Evolutionary conservation across 2,888 invertebrate genomes (phyloP).

Genomic region (Drosophila borealis): DNA sequence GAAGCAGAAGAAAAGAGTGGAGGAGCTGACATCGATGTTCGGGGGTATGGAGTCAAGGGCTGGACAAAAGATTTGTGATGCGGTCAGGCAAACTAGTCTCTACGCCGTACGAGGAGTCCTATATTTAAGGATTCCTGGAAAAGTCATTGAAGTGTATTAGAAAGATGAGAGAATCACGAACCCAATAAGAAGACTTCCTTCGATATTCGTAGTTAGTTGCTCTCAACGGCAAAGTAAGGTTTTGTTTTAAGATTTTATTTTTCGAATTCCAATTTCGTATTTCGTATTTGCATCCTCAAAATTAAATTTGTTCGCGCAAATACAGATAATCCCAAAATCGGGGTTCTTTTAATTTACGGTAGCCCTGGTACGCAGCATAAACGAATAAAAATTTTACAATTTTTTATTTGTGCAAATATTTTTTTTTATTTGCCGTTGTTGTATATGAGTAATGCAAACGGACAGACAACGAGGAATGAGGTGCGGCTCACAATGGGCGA

Average conservation of each 20-base stretch:
- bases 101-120: neutral
- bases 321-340: slow-evolving; percentile 3
- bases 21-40: slow-evolving; percentile 34
- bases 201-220: too few species aligned
- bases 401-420: slow-evolving; percentile 47
- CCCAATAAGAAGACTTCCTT: too few species aligned
- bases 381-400: slow-evolving; percentile 71
- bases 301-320: neutral
- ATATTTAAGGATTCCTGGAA: neutral
- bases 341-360: neutral
- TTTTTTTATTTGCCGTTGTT: slow-evolving; percentile 35
- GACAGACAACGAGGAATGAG: slow-evolving; percentile 50
- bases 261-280: neutral
- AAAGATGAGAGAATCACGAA: too few species aligned
- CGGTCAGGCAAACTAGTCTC: slow-evolving; percentile 6
- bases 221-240: neutral
- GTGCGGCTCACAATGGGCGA: slow-evolving; percentile 73
- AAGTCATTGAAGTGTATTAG: too few species aligned
- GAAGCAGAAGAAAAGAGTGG: slow-evolving; percentile 50
- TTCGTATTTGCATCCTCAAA: neutral
- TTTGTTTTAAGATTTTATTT: neutral
- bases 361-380: slow-evolving; percentile 64
- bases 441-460: slow-evolving; percentile 71
- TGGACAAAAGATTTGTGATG: slow-evolving; percentile 36
- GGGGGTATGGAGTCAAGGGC: slow-evolving; percentile 34